Conservation (phyloP, 2,797 vertebrate species). For the Melanotaenia trifasciata region DNA sequence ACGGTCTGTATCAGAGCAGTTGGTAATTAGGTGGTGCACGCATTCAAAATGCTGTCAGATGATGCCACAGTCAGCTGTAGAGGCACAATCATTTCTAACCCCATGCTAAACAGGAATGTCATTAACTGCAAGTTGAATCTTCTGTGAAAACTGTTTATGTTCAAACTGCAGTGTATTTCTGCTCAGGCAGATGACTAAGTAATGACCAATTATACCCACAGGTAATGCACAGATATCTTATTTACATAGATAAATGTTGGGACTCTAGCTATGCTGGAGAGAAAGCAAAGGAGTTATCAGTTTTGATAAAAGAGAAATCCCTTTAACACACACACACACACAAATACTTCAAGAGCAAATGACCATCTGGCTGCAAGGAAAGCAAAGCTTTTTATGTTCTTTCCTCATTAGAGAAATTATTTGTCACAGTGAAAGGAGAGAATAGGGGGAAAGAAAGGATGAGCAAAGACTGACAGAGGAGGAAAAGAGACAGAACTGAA, state of each 20-base stretch:
- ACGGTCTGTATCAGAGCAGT: slow-evolving; percentile 2
- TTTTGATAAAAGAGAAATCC: slow-evolving; percentile 20
- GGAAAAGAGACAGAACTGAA: slow-evolving; percentile 23
- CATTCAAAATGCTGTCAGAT: slow-evolving; percentile 41
- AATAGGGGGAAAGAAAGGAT: slow-evolving; percentile 26
- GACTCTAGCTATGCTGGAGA: slow-evolving; percentile 21
- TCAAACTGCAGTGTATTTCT: slow-evolving; percentile 3
- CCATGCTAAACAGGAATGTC: slow-evolving; percentile 2
- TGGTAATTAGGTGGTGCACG: slow-evolving; percentile 19
- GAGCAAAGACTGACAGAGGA: slow-evolving; percentile 11
- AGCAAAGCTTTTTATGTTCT: slow-evolving; percentile 47
- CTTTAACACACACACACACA: slow-evolving; percentile 33
- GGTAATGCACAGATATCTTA: slow-evolving; percentile 12
- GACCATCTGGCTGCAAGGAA: slow-evolving; percentile 67
- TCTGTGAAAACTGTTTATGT: slow-evolving; percentile 12
- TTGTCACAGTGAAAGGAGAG: slow-evolving; percentile 34
- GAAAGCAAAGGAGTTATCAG: slow-evolving; percentile 25
- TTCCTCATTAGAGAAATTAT: slow-evolving; percentile 62
- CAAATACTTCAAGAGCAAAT: slow-evolving; percentile 42
- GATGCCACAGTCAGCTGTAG: slow-evolving; percentile 26
- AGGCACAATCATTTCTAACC: slow-evolving; percentile 2
- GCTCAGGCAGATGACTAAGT: slow-evolving; percentile 14
- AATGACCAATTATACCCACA: neutral
- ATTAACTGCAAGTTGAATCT: slow-evolving; percentile 8
- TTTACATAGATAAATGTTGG: slow-evolving; percentile 22